Evolutionary conservation across 2,797 vertebrate species (phyloP).

Genomic region (Myotis findleyi): DNA sequence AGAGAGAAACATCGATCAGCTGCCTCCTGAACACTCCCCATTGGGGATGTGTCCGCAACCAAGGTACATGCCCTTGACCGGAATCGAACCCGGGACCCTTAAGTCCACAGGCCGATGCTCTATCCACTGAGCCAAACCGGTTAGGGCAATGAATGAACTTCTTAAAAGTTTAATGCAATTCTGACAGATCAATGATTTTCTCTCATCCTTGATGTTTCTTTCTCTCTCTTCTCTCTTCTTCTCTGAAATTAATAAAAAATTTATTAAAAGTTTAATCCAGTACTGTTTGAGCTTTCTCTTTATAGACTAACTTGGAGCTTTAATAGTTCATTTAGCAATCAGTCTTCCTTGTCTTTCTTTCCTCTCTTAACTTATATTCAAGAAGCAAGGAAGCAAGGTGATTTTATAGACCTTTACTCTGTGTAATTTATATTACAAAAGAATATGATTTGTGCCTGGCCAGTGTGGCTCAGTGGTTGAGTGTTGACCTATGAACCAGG

Average conservation of each 20-base stretch:
- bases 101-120: too few relatives aligned
- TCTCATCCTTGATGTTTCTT: too few relatives aligned
- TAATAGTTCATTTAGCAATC: slow-evolving; percentile 16
- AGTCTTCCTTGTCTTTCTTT: background rate
- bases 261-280: background rate
- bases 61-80: too few relatives aligned
- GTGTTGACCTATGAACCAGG: too few relatives aligned
- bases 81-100: too few relatives aligned
- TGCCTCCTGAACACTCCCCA: too few relatives aligned
- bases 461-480: too few relatives aligned
- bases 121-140: too few relatives aligned
- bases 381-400: background rate
- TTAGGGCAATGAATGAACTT: background rate
- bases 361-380: slow-evolving; percentile 6
- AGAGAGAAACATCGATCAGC: too few relatives aligned
- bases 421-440: slow-evolving; percentile 39
- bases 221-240: too few relatives aligned
- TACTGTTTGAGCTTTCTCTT: slow-evolving; percentile 40
- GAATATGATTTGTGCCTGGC: background rate
- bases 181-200: background rate
- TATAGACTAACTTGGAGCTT: slow-evolving; percentile 47
- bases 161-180: slow-evolving; percentile 27
- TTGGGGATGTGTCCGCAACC: too few relatives aligned
- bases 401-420: slow-evolving; percentile 44
- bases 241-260: too few relatives aligned